Base-by-base conservation (phyloP, 2,113 vertebrate genomes). In the Bos javanicus region DNA sequence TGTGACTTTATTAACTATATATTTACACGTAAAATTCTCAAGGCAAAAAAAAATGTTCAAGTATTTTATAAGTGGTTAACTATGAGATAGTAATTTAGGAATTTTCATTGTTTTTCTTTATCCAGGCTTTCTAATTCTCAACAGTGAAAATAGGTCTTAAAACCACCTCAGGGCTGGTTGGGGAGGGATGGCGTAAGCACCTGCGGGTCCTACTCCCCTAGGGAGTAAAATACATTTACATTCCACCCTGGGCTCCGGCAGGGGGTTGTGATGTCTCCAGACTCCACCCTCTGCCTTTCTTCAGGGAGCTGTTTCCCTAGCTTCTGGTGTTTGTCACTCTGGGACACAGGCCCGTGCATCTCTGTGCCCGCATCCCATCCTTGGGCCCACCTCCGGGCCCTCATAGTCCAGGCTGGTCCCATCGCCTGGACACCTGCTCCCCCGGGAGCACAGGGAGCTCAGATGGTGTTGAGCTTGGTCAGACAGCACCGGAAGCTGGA, bases 1-100 rank as follows among this genome's bases (percentile, higher is more conserved):
- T 36, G 25, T 11, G 26, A 19, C 33, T 82, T 94, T 67, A 91
- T 91, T 92, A 76, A 64, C 39, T 87, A 52, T 76, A n/a, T 71
- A 82, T 81, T 96, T 71, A 74, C 16, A n/a, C 60, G n/a, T 80
- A 96, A 92, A 89, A 84, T 78, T 83, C 16, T 62, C 15, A 71
- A 92, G 87, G 36, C 11, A 84, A 80, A 71, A 93, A 46, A 92
- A 74, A 62, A 46, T 8, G 23, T 96, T 88, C 50, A 86, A 62
- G 33, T 81, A 86, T 39, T 92, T 85, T 92, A 62, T 23, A 89
- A 56, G n/a, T 86, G 67, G 9, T 86, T 90, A 48, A 87, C 28
- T 60, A 90, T 50, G 33, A 74, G 67, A 67, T 81, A 81, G 84
- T 52, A 92, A 89, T 71, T 91, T 64, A 71, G 14, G 28, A 67